Conservation (phyloP, 2,113 vertebrate genomes). For the Hymenochirus boettgeri region DNA sequence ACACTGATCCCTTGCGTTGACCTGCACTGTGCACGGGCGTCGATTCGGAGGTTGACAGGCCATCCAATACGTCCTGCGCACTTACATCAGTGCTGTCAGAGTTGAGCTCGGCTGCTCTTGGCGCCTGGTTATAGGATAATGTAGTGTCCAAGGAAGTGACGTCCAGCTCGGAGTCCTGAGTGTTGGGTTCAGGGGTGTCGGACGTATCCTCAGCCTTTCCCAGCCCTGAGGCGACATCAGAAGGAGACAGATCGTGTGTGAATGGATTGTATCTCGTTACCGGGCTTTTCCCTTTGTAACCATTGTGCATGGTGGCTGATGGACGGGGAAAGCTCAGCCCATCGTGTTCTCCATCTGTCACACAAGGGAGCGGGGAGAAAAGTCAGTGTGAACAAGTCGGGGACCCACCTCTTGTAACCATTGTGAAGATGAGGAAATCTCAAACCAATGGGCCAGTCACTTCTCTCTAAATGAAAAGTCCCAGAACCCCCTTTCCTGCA, state of each 20-base stretch:
- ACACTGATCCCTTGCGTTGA: constrained; percentile 43
- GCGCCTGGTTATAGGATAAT: constrained; percentile 2
- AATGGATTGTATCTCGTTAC: constrained; percentile 86
- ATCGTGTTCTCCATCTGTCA: constrained; percentile 87
- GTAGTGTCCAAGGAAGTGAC: constrained; percentile 15
- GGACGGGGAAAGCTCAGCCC: constrained; percentile 80
- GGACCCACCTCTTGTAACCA: neutral
- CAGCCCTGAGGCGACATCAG: constrained; percentile 75
- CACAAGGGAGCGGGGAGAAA: neutral
- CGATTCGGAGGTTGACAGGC: constrained; percentile 72
- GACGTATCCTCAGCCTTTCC: constrained; percentile 49
- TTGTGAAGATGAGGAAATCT: neutral
- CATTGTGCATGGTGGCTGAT: constrained; percentile 64
- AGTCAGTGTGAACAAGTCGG: too few relatives aligned
- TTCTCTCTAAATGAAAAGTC: too few relatives aligned
- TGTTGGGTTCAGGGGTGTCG: constrained; percentile 24
- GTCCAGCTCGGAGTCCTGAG: constrained; percentile 25
- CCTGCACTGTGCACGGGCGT: constrained; percentile 73
- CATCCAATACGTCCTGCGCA: constrained; percentile 64
- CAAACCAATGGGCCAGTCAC: too few relatives aligned
- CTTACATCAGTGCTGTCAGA: constrained; percentile 66
- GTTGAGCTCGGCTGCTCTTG: neutral
- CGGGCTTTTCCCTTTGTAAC: constrained; percentile 70
- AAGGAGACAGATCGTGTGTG: constrained; percentile 75
- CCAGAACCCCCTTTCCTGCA: too few relatives aligned